Conservation (phyloP, 2,797 vertebrate genomes). For the Cynodonichthys magdalenae region DNA sequence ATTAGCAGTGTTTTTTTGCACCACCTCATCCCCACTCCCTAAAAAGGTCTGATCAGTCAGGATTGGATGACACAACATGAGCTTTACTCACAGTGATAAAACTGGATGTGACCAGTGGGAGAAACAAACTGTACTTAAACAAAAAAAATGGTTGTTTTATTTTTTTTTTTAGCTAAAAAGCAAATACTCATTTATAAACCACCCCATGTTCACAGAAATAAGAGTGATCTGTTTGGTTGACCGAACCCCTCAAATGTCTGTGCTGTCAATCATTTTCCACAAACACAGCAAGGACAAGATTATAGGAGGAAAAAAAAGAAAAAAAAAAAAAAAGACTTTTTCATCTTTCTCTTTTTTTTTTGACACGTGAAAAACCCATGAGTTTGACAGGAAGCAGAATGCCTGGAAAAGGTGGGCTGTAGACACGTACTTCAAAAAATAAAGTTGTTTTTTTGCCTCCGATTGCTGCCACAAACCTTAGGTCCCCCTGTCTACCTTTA, state of each 20-base stretch:
- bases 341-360: slow-evolving; percentile 13
- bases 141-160: neutral
- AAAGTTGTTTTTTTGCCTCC: slow-evolving; percentile 1
- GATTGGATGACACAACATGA: slow-evolving; percentile 6
- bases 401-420: slow-evolving; percentile 43
- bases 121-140: neutral
- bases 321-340: slow-evolving; percentile 26
- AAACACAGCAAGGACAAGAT: slow-evolving; percentile 60
- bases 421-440: slow-evolving; percentile 25
- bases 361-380: too few species aligned
- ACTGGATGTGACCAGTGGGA: slow-evolving; percentile 15
- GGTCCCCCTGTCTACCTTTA: slow-evolving; percentile 27
- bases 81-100: slow-evolving; percentile 15
- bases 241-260: slow-evolving; percentile 23
- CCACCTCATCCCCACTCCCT: slow-evolving; percentile 2
- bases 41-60: neutral
- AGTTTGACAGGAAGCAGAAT: slow-evolving; percentile 8
- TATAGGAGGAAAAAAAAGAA: slow-evolving; percentile 49
- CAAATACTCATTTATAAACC: neutral
- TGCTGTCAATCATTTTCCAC: slow-evolving; percentile 59
- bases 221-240: slow-evolving; percentile 7
- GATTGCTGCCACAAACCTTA: slow-evolving; percentile 32
- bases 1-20: slow-evolving; percentile 53
- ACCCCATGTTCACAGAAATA: slow-evolving; percentile 12
- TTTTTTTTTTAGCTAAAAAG: neutral